phyloP scores from a whole-genome alignment of 2,888 invertebrate species.

The Spialia ferax region DNA sequence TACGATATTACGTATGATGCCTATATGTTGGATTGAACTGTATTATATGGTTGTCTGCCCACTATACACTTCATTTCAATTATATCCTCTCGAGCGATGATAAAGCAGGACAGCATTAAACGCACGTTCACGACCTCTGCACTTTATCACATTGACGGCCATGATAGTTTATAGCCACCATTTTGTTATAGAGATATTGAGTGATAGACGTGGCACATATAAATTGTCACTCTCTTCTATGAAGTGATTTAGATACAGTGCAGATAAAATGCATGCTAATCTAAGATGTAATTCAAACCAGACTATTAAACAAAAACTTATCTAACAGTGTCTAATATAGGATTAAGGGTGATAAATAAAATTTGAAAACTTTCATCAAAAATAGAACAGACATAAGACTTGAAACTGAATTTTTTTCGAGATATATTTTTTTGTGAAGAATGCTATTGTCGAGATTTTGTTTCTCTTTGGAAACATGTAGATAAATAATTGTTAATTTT shows the following conservation, averaged over 20 bases:
- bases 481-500: no score
- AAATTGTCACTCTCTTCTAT: neutral
- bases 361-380: no score
- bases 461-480: no score
- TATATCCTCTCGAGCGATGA: slow-evolving; percentile 33
- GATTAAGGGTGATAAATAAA: no score
- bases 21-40: neutral
- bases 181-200: slow-evolving; percentile 17
- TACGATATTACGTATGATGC: no score
- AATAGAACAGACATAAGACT: no score
- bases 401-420: no score
- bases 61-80: slow-evolving; percentile 21
- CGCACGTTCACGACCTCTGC: slow-evolving; percentile 44
- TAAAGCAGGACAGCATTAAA: slow-evolving; percentile 41
- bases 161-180: slow-evolving; percentile 32
- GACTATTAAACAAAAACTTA: no score
- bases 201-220: neutral
- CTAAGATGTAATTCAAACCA: no score
- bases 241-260: neutral
- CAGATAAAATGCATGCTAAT: neutral
- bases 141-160: slow-evolving; percentile 46
- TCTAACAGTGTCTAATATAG: no score
- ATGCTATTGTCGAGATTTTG: no score
- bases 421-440: no score
- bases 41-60: neutral